These are phyloP conservation scores for Notospermus geniculatus DNA, from an alignment of 1,140 invertebrate genomes.

Conservation along the genomic window DNA sequence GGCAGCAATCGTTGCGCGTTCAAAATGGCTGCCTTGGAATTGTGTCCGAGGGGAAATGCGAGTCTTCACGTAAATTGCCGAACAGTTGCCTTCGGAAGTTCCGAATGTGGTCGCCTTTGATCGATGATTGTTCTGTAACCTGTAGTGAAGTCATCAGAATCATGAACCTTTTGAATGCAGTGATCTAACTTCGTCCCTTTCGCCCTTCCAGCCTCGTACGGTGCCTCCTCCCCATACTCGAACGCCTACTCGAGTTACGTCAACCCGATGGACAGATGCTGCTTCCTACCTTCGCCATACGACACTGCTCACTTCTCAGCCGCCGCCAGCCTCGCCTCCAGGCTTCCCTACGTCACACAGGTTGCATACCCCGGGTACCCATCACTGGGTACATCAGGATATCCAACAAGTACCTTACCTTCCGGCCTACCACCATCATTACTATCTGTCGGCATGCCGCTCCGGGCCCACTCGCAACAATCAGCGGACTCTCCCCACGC, in stretches of 20 bases:
- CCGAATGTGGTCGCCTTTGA: too few relatives aligned
- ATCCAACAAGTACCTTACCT: not conserved
- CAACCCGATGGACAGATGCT: not conserved
- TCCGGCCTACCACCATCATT: not conserved
- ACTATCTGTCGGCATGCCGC: not conserved
- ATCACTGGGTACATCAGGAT: not conserved
- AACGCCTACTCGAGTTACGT: not conserved
- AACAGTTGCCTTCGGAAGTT: not conserved
- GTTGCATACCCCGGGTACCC: conserved; percentile 4
- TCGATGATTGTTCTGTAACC: not conserved
- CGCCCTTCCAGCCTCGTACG: not conserved
- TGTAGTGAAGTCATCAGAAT: not conserved
- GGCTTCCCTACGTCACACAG: not conserved
- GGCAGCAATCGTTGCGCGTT: too few relatives aligned
- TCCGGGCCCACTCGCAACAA: not conserved
- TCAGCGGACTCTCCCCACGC: too few relatives aligned
- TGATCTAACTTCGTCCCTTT: not conserved
- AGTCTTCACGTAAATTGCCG: not conserved
- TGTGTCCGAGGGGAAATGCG: too few relatives aligned
- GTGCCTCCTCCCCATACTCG: not conserved
- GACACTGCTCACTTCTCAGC: not conserved
- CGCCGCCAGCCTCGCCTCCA: not conserved
- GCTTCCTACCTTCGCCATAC: not conserved
- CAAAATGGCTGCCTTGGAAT: too few relatives aligned
- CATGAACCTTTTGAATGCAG: not conserved